phyloP scores from a whole-genome alignment of 2,113 vertebrate genomes.

The Labeo catla region DNA sequence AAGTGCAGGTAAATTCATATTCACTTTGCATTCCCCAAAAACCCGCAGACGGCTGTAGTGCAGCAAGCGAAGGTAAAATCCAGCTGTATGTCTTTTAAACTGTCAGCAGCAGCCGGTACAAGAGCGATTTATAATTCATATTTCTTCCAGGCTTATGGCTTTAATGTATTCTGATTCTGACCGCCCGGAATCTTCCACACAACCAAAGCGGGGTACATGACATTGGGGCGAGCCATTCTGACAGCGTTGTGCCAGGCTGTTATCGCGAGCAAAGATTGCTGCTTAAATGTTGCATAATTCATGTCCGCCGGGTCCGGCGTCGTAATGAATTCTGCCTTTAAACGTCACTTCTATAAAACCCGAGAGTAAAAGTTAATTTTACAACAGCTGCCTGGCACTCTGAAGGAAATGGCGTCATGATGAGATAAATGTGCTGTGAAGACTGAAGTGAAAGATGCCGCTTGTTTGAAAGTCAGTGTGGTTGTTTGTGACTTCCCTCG shows the following conservation, averaged over 20 bases:
- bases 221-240: constrained; percentile 10
- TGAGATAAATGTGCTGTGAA: background rate
- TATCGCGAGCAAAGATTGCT: background rate
- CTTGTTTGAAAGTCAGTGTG: background rate
- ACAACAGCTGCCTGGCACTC: background rate
- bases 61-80: constrained; percentile 9
- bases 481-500: background rate
- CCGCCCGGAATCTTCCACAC: constrained; percentile 12
- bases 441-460: background rate
- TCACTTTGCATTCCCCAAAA: constrained; percentile 17
- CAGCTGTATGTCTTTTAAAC: constrained; percentile 11
- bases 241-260: constrained; percentile 29
- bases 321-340: constrained; percentile 20
- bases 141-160: constrained; percentile 25
- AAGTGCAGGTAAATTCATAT: constrained; percentile 13
- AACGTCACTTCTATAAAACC: background rate
- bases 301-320: background rate
- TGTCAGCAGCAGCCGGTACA: background rate
- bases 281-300: constrained; percentile 45
- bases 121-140: constrained; percentile 45
- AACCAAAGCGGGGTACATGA: background rate
- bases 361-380: constrained; percentile 19
- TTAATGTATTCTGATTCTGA: constrained; percentile 34
- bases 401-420: background rate
- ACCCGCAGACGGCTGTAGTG: background rate